Base-by-base conservation (phyloP, 2,113 vertebrate species). In the Nycticryphes semicollaris region DNA sequence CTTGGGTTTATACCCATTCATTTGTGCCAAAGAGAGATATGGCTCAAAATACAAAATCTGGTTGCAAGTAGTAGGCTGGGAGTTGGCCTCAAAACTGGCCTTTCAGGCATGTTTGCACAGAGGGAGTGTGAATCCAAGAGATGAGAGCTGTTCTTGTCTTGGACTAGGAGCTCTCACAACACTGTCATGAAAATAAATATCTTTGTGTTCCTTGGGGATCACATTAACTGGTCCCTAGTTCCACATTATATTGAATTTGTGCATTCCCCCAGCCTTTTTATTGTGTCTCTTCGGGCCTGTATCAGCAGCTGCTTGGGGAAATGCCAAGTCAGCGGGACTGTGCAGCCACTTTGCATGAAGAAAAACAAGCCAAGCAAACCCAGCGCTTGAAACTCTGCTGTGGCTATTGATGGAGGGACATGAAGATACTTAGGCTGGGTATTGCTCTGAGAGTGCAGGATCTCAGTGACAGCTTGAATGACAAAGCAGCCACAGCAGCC, bases 291-390 rank as follows among this genome's bases (percentile, higher is more conserved):
- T 83, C 0, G 12, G 87, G 75, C 48, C 68, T 77, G n/a, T 86
- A 69, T 90, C 84, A 96, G 93, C 95, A 96, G 94, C 96, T 94
- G 94, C 85, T 92, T 93, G 93, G 78, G 33, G 48, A 67, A 74
- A 41, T 18, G 92, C 95, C 90, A 87, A 93, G 87, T 27, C 50
- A 90, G 47, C 0, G 3, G 78, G 63, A 63, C 59, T 51, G 39
- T 70, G 67, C 47, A 85, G 51, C 23, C 53, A 23, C 70, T 75
- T 8, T 19, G 22, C 47, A n/a, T 1, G 3, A 67, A 90, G 53
- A 22, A 91, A 95, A 87, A 48, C 62, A 83, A 93, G 77, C 43
- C 45, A 57, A 31, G 31, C 1, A 3, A 89, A 45, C 20, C 7
- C 60, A 37, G 41, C 1, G 1, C n/a, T 53, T 43, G n/a, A 80